Evolutionary conservation across 2,888 invertebrate species (phyloP), one percentile per base, ranked within the genome.

Genomic region (Melitaea athalia): DNA sequence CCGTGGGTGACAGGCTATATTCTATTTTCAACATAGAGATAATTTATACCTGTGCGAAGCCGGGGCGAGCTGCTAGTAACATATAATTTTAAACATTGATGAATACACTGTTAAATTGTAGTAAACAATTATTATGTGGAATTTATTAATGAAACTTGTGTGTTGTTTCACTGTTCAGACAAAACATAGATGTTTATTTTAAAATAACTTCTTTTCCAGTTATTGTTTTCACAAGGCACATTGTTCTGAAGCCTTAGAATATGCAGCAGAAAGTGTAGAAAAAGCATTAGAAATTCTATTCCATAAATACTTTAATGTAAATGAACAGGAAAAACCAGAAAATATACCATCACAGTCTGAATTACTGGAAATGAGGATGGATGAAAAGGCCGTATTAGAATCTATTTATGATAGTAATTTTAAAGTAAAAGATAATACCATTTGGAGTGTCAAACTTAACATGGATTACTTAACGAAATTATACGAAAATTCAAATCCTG

Each of bases 321-420:
- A 93, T 71, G 78, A 88, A 43, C 77, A 86, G 74, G 78, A 85
- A 0, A 85, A 84, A 73, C 86, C 86, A 3, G 85, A 91, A 59
- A 85, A 91, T 73, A 81, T 92, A 67, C 88, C 93, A 0, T 84
- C 93, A 5, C 84, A 86, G 72, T 79, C 89, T 4, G 95, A 95
- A 77, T 79, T 96, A 52, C 73, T 94, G 42, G 95, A 96, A 82
- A 95, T 95, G 87, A 93, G 95, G 70, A 86, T 85, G 11, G 97
- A 97, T 67, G 97, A 97, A 79, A 95, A 95, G 83, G 94, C 95
- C 72, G 96, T 95, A 0, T 85, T 97, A 45, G 94, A 96, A 85
- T 96, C 96, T 15, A 97, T 97, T 73, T 97, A 96, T 77, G 96
- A 96, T 69, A 88, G 93, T 43, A 92, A 93, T 43, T 97, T 96